These are phyloP conservation scores for Drosophila flavopinicola DNA, from an alignment of 2,888 invertebrate species.

Conservation along the genomic window DNA sequence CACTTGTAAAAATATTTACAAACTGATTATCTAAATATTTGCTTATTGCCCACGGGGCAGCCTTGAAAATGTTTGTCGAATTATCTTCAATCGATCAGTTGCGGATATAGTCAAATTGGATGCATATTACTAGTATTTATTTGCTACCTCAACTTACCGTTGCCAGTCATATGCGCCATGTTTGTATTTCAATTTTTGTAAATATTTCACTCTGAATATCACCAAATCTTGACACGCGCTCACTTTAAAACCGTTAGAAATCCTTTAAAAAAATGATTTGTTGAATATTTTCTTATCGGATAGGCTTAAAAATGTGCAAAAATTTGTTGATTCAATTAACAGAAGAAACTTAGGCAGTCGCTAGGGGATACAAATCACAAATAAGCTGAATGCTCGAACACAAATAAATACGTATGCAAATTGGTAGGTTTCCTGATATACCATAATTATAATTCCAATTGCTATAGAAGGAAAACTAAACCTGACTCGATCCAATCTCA, in stretches of 20 bases:
- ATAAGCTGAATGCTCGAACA: background rate
- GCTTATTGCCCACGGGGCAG: conserved; percentile 27
- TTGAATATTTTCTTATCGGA: conserved; percentile 1
- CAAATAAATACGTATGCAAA: too few species aligned
- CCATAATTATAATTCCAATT: conserved; percentile 21
- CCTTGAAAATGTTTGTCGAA: conserved; percentile 41
- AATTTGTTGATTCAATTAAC: background rate
- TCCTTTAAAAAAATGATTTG: background rate
- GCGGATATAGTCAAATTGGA: conserved; percentile 7
- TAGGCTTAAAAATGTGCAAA: background rate
- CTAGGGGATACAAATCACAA: conserved; percentile 2
- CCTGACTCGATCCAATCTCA: conserved; percentile 10
- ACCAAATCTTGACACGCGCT: conserved; percentile 6
- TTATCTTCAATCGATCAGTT: conserved; percentile 7
- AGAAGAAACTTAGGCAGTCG: background rate
- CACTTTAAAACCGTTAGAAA: background rate
- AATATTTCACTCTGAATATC: background rate
- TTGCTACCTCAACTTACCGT: conserved; percentile 26
- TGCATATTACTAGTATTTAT: background rate
- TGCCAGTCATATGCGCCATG: conserved; percentile 22
- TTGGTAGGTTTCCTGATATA: conserved; percentile 6
- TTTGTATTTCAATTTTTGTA: background rate
- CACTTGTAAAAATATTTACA: conserved; percentile 79
- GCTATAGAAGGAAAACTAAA: conserved; percentile 2
- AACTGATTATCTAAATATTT: conserved; percentile 73